Evolutionary conservation across 2,888 invertebrate species (phyloP).

Genomic region (Tryphoninae sp.): DNA sequence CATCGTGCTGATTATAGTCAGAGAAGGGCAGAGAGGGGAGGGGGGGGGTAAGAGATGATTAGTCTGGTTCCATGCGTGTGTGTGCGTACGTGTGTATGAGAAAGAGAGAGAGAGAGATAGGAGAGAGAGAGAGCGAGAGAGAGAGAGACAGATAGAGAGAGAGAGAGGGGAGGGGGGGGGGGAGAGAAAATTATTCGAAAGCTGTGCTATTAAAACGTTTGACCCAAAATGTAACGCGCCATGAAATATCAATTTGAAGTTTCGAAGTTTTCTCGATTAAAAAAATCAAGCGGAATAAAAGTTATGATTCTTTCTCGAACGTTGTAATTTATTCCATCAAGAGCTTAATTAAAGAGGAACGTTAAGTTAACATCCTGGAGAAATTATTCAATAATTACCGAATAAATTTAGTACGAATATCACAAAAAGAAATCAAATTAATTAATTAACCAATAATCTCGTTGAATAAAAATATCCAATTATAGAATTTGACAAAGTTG

Average conservation of each 20-base stretch:
- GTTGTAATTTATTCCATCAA: constrained; percentile 38
- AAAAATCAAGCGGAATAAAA: constrained; percentile 20
- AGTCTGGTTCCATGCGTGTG: constrained; percentile 34
- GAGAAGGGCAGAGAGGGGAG: neutral
- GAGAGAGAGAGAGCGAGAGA: neutral
- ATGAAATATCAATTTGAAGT: constrained; percentile 48
- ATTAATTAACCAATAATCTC: too few species aligned
- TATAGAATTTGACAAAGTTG: too few species aligned
- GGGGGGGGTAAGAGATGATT: constrained; percentile 3
- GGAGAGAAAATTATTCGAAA: constrained; percentile 5
- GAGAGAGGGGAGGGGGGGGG: too few species aligned
- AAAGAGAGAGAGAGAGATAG: neutral
- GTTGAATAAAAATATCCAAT: too few species aligned
- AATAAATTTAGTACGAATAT: too few species aligned
- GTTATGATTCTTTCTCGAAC: neutral
- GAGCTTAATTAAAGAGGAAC: constrained; percentile 42
- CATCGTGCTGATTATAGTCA: neutral
- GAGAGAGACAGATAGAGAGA: neutral
- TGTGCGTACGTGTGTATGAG: constrained; percentile 11
- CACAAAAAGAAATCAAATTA: too few species aligned
- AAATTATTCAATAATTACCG: too few species aligned
- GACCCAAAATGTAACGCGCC: neutral
- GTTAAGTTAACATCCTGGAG: neutral
- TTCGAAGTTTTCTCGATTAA: constrained; percentile 42
- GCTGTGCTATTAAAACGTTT: constrained; percentile 14